phyloP scores from a whole-genome alignment of 2,888 invertebrate genomes.

The Belgica antarctica region DNA sequence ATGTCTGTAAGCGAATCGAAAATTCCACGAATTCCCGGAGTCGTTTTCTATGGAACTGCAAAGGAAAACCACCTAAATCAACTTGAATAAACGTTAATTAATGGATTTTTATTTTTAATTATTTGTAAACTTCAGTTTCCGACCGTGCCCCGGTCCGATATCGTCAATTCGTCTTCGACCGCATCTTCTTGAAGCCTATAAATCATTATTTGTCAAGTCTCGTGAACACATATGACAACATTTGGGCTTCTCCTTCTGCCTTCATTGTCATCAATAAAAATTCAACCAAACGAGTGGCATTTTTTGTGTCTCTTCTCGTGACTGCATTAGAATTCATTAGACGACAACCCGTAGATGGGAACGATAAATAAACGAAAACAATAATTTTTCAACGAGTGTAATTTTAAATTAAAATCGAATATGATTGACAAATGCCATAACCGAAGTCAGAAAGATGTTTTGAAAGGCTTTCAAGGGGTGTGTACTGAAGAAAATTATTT shows the following conservation, averaged over 20 bases:
- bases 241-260: constrained; percentile 15
- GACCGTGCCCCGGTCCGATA: constrained; percentile 18
- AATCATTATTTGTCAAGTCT: constrained; percentile 43
- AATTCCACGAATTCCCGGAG: not conserved
- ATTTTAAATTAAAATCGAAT: constrained; percentile 1
- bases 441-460: not conserved
- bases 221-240: constrained; percentile 30
- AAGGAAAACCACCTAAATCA: not conserved
- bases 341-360: not conserved
- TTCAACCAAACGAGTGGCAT: not conserved
- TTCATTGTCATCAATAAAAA: constrained; percentile 8
- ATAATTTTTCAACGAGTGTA: constrained; percentile 1
- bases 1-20: constrained; percentile 26
- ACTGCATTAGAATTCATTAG: constrained; percentile 11
- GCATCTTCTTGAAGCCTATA: constrained; percentile 28
- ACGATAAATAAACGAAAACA: no score
- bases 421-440: constrained; percentile 34
- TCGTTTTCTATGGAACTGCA: not conserved
- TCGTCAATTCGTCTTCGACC: constrained; percentile 29
- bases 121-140: constrained; percentile 30
- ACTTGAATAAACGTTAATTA: constrained; percentile 33
- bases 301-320: not conserved
- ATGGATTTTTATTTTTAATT: constrained; percentile 31
- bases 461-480: no score
- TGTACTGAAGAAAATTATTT: no score